phyloP scores from a whole-genome alignment of 2,888 invertebrate genomes.

The Apeira syringaria region DNA sequence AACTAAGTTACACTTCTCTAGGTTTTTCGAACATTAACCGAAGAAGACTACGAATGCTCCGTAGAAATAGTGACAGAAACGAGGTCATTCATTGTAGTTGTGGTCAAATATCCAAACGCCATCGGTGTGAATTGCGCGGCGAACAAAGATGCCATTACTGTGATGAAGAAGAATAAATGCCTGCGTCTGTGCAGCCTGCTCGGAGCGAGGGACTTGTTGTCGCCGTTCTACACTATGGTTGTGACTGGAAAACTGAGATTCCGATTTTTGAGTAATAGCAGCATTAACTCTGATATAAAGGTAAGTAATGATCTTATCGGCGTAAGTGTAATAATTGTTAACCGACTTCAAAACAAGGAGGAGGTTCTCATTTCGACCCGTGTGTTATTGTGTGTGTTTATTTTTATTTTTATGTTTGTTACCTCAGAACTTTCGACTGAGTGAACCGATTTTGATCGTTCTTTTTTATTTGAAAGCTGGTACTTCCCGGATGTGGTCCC shows the following conservation, averaged over 20 bases:
- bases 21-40: conserved; percentile 59
- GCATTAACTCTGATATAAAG: conserved; percentile 63
- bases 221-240: conserved; percentile 50
- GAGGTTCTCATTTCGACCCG: no score
- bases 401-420: no score
- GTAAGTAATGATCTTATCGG: no score
- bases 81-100: conserved; percentile 44
- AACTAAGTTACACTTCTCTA: no score
- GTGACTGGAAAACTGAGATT: conserved; percentile 52
- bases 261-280: conserved; percentile 66
- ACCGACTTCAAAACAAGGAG: no score
- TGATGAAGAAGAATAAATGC: conserved; percentile 52
- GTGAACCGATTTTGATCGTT: no score
- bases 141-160: conserved; percentile 54
- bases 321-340: no score
- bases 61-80: conserved; percentile 57
- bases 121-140: conserved; percentile 49
- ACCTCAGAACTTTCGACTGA: no score
- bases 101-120: conserved; percentile 58
- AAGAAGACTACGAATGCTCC: conserved; percentile 60
- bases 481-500: no score
- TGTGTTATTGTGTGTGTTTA: no score
- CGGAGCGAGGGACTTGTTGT: conserved; percentile 29
- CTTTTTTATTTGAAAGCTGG: no score
- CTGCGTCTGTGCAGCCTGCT: conserved; percentile 54